A percentile compares a stretch with the other conserved stretches of the same genome.
phyloP scores from a whole-genome alignment of 2,113 vertebrate species.

The Calypte anna region DNA sequence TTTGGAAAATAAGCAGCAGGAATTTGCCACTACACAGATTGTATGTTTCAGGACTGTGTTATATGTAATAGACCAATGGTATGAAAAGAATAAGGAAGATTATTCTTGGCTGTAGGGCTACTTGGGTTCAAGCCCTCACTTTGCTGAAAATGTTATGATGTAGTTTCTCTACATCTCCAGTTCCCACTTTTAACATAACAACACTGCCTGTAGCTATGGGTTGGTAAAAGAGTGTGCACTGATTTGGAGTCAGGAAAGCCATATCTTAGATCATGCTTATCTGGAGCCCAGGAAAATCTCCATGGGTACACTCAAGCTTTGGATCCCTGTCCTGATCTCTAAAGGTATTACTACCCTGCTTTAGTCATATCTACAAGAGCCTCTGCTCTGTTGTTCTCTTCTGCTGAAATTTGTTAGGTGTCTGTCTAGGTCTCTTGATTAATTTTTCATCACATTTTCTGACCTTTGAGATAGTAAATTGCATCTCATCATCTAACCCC shows the following conservation, averaged over 20 bases:
- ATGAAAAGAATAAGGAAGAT: neutral
- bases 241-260: neutral
- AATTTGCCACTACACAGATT: fast-evolving
- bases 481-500: neutral
- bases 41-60: neutral
- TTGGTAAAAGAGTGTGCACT: neutral
- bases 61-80: neutral
- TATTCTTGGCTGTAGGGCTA: neutral
- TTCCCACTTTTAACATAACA: neutral
- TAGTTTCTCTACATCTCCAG: neutral
- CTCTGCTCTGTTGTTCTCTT: neutral
- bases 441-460: neutral
- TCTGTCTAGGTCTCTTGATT: neutral
- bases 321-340: neutral
- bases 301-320: neutral
- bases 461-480: neutral
- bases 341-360: neutral
- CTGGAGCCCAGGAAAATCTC: neutral
- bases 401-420: neutral
- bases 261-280: neutral
- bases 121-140: neutral
- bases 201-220: neutral
- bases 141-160: neutral
- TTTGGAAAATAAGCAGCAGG: neutral
- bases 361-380: neutral